Conservation (phyloP, 1,140 invertebrate species). For the Xylocopa sonorina region DNA sequence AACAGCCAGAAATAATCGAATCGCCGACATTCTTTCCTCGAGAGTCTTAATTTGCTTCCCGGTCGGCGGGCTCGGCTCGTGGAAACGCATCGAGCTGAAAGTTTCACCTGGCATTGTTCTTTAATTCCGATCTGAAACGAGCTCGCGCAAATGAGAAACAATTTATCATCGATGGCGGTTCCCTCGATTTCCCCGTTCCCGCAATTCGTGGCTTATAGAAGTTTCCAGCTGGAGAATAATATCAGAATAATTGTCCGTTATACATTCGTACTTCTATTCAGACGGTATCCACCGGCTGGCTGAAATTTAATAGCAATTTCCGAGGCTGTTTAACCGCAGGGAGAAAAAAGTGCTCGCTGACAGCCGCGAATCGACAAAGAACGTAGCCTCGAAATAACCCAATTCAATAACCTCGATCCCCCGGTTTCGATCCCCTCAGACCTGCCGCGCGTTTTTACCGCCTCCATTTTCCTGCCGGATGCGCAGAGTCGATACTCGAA, state of each 20-base stretch:
- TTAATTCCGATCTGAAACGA: neutral
- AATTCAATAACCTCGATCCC: neutral
- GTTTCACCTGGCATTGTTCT: neutral
- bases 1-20: slow-evolving; percentile 34
- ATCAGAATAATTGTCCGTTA: no score
- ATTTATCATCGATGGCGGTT: neutral
- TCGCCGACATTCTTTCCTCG: neutral
- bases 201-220: no score
- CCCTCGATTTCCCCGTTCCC: neutral
- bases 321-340: no score
- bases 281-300: no score
- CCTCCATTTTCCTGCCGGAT: neutral
- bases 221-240: no score
- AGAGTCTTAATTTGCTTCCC: slow-evolving; percentile 13
- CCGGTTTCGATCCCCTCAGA: no score
- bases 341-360: neutral
- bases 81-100: neutral
- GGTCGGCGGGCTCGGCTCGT: neutral
- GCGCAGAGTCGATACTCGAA: slow-evolving; percentile 4
- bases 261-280: neutral
- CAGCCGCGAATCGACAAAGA: no score
- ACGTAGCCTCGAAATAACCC: neutral
- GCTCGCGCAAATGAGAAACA: neutral
- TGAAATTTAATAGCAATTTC: no score
- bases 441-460: no score